phyloP scores from a whole-genome alignment of 1,140 invertebrate species.

The Hyles vespertilio region DNA sequence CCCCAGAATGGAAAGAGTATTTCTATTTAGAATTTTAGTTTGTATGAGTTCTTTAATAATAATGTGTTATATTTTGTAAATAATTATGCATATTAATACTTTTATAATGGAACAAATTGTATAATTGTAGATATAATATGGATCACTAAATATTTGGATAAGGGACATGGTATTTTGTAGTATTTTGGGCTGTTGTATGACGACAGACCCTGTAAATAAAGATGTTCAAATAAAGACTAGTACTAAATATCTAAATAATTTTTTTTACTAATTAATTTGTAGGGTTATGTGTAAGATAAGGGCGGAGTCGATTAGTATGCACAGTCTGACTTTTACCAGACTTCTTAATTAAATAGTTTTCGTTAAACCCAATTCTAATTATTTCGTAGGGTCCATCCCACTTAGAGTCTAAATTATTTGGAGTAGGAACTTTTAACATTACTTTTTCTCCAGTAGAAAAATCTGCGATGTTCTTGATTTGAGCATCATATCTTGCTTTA shows the following conservation, averaged over 20 bases:
- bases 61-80: too few species aligned
- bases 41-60: too few species aligned
- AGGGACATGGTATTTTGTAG: not conserved
- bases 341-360: constrained; percentile 39
- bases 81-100: too few species aligned
- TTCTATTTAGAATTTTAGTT: too few species aligned
- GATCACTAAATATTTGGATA: not conserved
- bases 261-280: too few species aligned
- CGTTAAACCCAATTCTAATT: constrained; percentile 39
- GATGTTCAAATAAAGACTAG: too few species aligned
- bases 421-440: constrained; percentile 34
- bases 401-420: constrained; percentile 40
- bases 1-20: too few species aligned
- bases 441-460: constrained; percentile 33
- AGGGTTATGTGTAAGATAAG: not conserved
- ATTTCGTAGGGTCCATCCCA: constrained; percentile 49
- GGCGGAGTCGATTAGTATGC: constrained; percentile 23
- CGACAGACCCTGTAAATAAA: too few species aligned
- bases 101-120: not conserved
- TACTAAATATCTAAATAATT: too few species aligned
- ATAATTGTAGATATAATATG: not conserved
- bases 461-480: constrained; percentile 34
- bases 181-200: too few species aligned
- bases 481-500: constrained; percentile 34
- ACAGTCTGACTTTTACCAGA: constrained; percentile 27